phyloP scores from a whole-genome alignment of 2,113 vertebrate genomes.

The Xerus inauris region DNA sequence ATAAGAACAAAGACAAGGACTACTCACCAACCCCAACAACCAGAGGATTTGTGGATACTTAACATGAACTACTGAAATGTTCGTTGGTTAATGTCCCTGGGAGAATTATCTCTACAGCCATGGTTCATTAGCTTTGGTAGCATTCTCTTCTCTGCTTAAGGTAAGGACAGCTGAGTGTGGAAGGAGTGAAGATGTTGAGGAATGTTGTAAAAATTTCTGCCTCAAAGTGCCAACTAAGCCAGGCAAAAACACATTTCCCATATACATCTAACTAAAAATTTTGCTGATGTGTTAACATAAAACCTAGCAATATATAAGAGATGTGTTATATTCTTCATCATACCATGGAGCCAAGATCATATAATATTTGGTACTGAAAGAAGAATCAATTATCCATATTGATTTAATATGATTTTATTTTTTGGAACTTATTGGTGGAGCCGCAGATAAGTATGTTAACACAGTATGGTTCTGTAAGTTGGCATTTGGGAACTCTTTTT shows the following conservation, averaged over 20 bases:
- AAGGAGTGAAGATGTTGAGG: background rate
- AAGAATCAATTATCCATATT: background rate
- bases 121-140: slow-evolving; percentile 47
- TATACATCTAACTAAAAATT: background rate
- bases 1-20: background rate
- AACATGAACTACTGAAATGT: background rate
- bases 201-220: background rate
- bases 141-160: slow-evolving; percentile 20
- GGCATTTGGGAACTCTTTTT: background rate
- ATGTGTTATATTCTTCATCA: background rate
- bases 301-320: slow-evolving; percentile 34
- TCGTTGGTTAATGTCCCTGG: background rate
- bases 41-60: slow-evolving; percentile 47
- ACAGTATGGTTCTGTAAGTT: background rate
- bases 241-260: background rate
- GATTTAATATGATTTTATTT: slow-evolving; percentile 26
- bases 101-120: background rate
- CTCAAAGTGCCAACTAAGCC: slow-evolving; percentile 21
- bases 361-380: background rate
- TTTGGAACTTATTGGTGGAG: background rate
- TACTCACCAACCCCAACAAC: background rate
- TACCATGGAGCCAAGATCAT: background rate
- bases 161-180: background rate
- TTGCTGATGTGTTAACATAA: slow-evolving; percentile 31
- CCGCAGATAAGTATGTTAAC: background rate